A percentile compares a stretch with the other conserved stretches of the same genome.
phyloP scores from a whole-genome alignment of 2,113 vertebrate species.

The Laticauda colubrina region DNA sequence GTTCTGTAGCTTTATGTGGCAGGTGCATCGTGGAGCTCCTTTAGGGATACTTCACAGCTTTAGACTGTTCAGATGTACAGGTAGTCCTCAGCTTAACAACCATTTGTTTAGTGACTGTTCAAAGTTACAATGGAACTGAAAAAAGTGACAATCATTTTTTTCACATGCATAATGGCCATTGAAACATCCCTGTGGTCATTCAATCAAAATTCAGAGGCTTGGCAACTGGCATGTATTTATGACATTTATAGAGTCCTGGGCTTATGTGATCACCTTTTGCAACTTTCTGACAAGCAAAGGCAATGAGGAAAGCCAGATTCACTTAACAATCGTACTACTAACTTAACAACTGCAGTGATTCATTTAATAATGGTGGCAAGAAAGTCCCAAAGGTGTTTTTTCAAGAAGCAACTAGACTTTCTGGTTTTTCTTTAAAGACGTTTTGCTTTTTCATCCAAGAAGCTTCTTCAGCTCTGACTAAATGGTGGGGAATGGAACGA shows the following conservation, averaged over 20 bases:
- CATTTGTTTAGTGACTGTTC: neutral
- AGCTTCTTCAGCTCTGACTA: too few species aligned
- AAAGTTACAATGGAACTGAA: neutral
- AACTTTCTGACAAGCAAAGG: neutral
- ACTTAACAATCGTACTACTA: neutral
- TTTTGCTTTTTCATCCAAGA: too few species aligned
- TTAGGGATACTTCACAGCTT: neutral
- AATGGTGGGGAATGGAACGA: too few species aligned
- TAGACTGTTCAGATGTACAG: neutral
- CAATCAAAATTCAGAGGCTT: neutral
- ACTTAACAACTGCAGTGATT: neutral
- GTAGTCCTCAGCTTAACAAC: neutral
- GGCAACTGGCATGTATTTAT: neutral
- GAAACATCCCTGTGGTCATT: neutral
- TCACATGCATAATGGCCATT: neutral
- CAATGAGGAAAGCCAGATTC: neutral
- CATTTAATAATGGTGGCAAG: neutral
- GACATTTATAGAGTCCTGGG: neutral
- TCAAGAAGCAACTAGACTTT: too few species aligned
- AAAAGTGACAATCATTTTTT: neutral
- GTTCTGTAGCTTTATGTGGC: neutral
- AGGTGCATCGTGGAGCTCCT: constrained; percentile 42
- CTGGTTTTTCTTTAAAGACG: too few species aligned
- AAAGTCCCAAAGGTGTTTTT: neutral
- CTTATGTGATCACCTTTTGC: neutral